phyloP scores from a whole-genome alignment of 2,797 vertebrate genomes.

The Natrix natrix region DNA sequence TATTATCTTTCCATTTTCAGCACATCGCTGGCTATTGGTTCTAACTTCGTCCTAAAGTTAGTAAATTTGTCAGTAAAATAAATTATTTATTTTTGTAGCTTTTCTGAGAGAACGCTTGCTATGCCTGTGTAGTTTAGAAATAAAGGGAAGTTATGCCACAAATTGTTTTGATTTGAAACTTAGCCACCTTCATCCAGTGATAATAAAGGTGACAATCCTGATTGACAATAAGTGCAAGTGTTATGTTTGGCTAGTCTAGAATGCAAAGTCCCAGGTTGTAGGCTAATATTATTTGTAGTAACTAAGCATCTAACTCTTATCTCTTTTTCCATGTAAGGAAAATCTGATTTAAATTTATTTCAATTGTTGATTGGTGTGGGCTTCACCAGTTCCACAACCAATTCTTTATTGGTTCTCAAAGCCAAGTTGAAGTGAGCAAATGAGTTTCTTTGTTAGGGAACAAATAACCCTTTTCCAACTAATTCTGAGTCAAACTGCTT shows the following conservation, averaged over 20 bases:
- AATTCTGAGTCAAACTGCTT: not conserved
- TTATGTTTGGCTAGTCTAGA: not conserved
- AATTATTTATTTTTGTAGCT: not conserved
- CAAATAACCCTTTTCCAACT: not conserved
- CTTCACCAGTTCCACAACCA: not conserved
- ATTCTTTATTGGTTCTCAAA: not conserved
- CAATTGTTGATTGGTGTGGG: not conserved
- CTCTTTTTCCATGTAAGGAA: not conserved
- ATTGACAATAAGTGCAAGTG: not conserved
- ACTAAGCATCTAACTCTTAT: not conserved
- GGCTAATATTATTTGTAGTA: not conserved
- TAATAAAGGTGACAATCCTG: not conserved
- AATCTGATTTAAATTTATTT: not conserved
- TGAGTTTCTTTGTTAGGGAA: not conserved
- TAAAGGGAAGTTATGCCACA: not conserved
- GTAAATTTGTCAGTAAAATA: not conserved
- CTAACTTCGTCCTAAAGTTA: not conserved
- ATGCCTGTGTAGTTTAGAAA: not conserved
- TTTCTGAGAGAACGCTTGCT: not conserved
- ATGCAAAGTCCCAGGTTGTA: not conserved
- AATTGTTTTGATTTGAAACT: not conserved
- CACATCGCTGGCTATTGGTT: constrained; percentile 5
- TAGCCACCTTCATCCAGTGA: not conserved
- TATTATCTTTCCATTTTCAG: constrained; percentile 13
- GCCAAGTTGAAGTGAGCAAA: not conserved